Evolutionary conservation across 2,797 vertebrate genomes (phyloP).

Genomic region (Heliangelus exortis): DNA sequence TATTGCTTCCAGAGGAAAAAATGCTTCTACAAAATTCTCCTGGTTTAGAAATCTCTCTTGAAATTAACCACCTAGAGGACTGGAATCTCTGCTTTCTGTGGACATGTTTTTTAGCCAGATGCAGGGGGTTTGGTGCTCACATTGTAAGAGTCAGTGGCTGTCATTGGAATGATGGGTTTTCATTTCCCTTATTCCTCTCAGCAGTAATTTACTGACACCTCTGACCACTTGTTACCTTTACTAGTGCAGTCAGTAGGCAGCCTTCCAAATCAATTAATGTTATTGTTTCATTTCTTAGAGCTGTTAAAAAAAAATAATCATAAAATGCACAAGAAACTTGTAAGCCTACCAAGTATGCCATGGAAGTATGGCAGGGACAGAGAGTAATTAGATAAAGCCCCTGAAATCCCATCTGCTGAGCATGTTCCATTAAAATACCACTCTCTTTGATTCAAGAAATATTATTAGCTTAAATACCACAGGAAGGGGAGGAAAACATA

Average conservation of each 20-base stretch:
- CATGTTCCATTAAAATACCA: not conserved
- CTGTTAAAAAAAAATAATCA: not conserved
- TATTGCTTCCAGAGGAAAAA: not conserved
- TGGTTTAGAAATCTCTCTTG: not conserved
- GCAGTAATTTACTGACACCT: not conserved
- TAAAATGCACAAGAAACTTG: not conserved
- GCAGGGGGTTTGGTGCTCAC: not conserved
- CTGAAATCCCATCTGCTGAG: constrained; percentile 31
- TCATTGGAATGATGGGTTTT: not conserved
- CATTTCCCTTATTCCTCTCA: not conserved
- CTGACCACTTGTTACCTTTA: not conserved
- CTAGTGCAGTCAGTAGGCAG: not conserved
- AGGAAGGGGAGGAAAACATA: not conserved
- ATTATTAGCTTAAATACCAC: not conserved
- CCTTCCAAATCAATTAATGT: constrained; percentile 51
- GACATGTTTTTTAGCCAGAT: not conserved
- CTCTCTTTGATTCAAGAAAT: not conserved
- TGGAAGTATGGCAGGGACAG: not conserved
- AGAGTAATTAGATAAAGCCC: constrained; percentile 17
- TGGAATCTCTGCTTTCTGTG: not conserved
- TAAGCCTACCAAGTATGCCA: not conserved
- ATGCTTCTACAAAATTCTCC: not conserved
- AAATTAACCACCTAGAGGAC: not conserved
- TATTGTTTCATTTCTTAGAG: constrained; percentile 47
- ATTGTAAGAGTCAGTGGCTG: not conserved